Base-by-base conservation (phyloP, 2,888 invertebrate genomes). In the Clostera curtula region DNA sequence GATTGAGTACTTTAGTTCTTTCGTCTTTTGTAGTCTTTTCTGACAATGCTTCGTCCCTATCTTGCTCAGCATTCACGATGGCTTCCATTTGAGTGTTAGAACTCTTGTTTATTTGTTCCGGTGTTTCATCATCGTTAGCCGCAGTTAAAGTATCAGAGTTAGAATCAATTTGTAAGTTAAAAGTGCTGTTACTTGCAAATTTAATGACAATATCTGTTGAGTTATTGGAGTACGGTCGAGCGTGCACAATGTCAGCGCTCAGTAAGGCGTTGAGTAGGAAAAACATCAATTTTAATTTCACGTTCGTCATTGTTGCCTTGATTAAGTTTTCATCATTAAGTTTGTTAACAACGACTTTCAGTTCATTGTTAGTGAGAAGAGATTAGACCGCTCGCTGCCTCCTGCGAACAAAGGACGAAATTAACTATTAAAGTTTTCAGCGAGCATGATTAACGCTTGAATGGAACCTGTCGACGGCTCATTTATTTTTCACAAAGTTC, bases 201-300 rank as follows among this genome's bases (percentile, higher is more conserved):
- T 69, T 68, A 29, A 65, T 62, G 2, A 69, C 48, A 13, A 67
- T 47, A 20, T 79, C 72, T 16, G 73, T 70, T 1, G 52, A 42
- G 27, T 69, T 73, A 9, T 58, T 39, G 2, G 74, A 67, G 36
- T 75, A 71, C 0, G 82, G 83, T 12, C 80, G 52, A 1, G 76
- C 68, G 29, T 75, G 63, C 2, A 77, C 69, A 33, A 77, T 64
- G 34, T 80, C 77, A 0, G 71, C 73, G 5, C 75, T 68, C 12
- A 80, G 40, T 8, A 82, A 58, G 6, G 69, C 65, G 36, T 75
- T 77, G 3, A 83, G 47, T 8, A 82, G 62, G 40, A 65, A 80
- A 40, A 75, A 80, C 71, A 82, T 75, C 10, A 80, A 62, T 65
- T 83, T 83, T 65, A 83, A 70, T 53, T 80, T 82, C 5, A 83